Evolutionary conservation across 2,113 vertebrate genomes (phyloP).

Genomic region (Panthera leo): DNA sequence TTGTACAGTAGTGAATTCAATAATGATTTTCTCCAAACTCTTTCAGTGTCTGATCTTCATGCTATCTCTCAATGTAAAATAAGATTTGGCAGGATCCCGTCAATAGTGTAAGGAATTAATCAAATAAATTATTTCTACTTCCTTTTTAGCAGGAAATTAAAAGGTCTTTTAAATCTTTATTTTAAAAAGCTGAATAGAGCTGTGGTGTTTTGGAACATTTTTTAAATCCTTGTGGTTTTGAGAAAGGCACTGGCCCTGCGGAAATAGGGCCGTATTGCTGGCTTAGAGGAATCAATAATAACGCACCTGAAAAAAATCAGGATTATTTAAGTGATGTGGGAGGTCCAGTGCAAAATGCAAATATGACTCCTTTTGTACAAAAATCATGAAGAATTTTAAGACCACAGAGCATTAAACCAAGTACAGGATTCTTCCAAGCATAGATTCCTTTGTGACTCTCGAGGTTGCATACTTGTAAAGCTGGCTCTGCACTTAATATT

Average conservation of each 20-base stretch:
- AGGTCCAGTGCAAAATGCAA: not conserved
- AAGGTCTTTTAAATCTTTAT: not conserved
- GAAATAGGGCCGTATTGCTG: not conserved
- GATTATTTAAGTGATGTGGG: not conserved
- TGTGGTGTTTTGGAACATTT: not conserved
- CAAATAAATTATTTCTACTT: not conserved
- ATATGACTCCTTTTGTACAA: not conserved
- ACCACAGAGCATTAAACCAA: not conserved
- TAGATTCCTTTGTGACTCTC: not conserved
- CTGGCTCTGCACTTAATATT: not conserved
- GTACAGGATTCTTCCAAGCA: not conserved
- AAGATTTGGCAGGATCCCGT: not conserved
- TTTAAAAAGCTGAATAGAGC: not conserved
- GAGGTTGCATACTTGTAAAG: rapidly evolving
- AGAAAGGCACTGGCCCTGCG: not conserved
- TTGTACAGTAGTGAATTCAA: not conserved
- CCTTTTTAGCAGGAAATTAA: not conserved
- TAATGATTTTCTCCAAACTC: not conserved
- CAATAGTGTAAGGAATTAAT: not conserved
- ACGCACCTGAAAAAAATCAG: not conserved
- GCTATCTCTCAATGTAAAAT: not conserved
- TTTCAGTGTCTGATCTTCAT: not conserved
- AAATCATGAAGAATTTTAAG: not conserved
- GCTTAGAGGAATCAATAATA: not conserved
- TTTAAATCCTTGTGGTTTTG: not conserved